Percentiles rank a stretch among this genome's conserved stretches.
phyloP scores from a whole-genome alignment of 2,888 invertebrate species.

The Melinopterus prodromus region DNA sequence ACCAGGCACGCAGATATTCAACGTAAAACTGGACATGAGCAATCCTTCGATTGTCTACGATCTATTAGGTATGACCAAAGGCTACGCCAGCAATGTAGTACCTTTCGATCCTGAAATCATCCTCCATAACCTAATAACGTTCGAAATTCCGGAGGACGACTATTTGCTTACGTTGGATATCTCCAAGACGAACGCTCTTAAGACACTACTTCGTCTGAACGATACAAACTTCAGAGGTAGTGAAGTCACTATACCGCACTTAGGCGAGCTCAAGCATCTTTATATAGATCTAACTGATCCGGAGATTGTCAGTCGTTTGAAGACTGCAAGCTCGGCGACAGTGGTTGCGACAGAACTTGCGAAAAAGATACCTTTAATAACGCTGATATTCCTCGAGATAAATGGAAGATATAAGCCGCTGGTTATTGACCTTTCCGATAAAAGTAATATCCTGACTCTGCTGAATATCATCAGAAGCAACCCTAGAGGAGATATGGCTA shows the following conservation, averaged over 20 bases:
- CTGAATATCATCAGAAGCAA: neutral
- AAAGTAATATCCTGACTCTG: neutral
- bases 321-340: neutral
- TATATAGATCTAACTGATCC: conserved; percentile 10
- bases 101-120: conserved; percentile 6
- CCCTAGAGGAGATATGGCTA: neutral
- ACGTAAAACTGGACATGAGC: conserved; percentile 10
- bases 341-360: neutral
- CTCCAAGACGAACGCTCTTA: neutral
- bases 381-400: neutral
- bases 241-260: conserved; percentile 7
- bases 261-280: neutral
- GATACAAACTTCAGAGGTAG: neutral
- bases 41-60: neutral
- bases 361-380: neutral
- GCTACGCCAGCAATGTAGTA: neutral
- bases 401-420: conserved; percentile 6
- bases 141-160: conserved; percentile 1
- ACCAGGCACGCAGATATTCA: neutral
- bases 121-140: conserved; percentile 6
- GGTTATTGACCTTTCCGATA: neutral
- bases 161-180: neutral
- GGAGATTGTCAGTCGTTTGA: neutral
- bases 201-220: neutral
- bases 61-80: neutral